Percentiles rank a stretch among this genome's conserved stretches.
phyloP scores from a whole-genome alignment of 1,140 invertebrate species.

The Ostrea denselamellosa region DNA sequence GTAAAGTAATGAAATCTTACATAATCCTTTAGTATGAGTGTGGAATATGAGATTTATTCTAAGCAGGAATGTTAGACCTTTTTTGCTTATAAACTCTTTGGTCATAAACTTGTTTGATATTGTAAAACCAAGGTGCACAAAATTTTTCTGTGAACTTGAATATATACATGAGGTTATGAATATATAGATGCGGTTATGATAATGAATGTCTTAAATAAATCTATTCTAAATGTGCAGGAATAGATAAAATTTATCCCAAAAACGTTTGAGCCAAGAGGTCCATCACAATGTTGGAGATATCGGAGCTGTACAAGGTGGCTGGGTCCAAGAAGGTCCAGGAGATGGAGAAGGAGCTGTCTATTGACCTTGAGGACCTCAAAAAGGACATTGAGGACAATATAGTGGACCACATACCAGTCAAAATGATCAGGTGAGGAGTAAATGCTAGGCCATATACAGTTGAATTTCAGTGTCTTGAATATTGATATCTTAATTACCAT shows the following conservation, averaged over 20 bases:
- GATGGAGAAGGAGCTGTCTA: slow-evolving; percentile 71
- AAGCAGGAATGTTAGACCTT: no score
- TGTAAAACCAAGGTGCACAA: no score
- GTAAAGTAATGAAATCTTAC: no score
- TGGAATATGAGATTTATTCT: no score
- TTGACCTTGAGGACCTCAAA: slow-evolving; percentile 76
- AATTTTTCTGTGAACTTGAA: no score
- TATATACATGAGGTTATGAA: no score
- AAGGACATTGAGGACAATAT: slow-evolving; percentile 78
- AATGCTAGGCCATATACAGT: background rate
- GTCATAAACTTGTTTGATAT: no score
- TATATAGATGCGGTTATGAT: no score
- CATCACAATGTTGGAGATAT: slow-evolving; percentile 60
- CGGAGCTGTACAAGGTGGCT: slow-evolving; percentile 69
- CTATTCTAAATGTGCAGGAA: background rate
- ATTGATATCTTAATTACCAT: no score
- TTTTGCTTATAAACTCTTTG: no score
- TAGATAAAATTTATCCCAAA: background rate
- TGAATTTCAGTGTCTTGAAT: no score
- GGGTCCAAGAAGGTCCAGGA: slow-evolving; percentile 73
- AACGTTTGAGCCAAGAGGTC: background rate
- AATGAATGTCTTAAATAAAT: background rate
- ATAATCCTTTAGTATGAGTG: no score
- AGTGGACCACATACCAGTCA: slow-evolving; percentile 71
- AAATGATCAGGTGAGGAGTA: slow-evolving; percentile 68